These are phyloP conservation scores for Mesorhabditis spiculigera DNA, from an alignment of 2,888 invertebrate genomes.

Conservation along the genomic window DNA sequence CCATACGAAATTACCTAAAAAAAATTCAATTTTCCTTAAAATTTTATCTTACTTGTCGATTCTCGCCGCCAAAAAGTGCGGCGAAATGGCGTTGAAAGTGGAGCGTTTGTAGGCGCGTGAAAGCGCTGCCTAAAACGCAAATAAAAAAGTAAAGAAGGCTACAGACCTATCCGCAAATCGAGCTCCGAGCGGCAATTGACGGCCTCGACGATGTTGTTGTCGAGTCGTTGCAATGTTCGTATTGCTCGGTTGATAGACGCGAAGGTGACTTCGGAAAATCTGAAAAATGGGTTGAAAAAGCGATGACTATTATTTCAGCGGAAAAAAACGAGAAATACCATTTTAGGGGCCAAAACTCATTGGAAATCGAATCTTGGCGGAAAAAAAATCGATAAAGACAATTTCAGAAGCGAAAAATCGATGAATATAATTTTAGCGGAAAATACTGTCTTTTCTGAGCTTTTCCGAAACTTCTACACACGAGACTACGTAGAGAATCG, in stretches of 20 bases:
- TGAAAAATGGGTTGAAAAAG: slow-evolving; percentile 11
- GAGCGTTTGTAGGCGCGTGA: slow-evolving; percentile 93
- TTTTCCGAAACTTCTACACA: too few species aligned
- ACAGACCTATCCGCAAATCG: slow-evolving; percentile 81
- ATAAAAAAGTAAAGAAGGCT: not conserved
- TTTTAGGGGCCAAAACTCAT: too few species aligned
- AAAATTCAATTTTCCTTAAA: not conserved
- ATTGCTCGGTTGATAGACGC: slow-evolving; percentile 78
- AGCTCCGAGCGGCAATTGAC: slow-evolving; percentile 78
- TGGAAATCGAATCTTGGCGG: too few species aligned
- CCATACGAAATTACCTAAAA: slow-evolving; percentile 79
- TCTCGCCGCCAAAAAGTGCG: slow-evolving; percentile 17
- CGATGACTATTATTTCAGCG: too few species aligned
- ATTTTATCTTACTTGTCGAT: slow-evolving; percentile 1
- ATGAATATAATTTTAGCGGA: too few species aligned
- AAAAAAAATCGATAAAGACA: too few species aligned
- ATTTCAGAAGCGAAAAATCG: too few species aligned
- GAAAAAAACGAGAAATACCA: too few species aligned
- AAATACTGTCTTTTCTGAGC: too few species aligned
- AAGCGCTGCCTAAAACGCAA: slow-evolving; percentile 71
- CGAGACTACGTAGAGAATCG: too few species aligned
- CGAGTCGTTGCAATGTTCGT: slow-evolving; percentile 74
- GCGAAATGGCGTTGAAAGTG: slow-evolving; percentile 67
- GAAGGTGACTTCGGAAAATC: slow-evolving; percentile 93
- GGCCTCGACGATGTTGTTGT: slow-evolving; percentile 75